Evolutionary conservation across 2,888 invertebrate genomes (phyloP), one percentile per base, ranked within the genome.

Genomic region (Bhutanitis thaidina): DNA sequence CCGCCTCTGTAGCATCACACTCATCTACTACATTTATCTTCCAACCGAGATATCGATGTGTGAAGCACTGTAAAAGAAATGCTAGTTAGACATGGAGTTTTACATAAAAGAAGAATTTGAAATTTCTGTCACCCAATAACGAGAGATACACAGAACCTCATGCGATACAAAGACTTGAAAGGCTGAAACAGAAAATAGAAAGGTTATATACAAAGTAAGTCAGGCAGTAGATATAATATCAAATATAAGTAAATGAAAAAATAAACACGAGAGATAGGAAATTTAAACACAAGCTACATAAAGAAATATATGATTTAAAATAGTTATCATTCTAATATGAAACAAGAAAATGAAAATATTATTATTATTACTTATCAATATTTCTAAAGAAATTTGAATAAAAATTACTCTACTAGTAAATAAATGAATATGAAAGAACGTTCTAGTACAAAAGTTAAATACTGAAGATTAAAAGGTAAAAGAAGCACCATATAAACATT

Each of bases 21-120:
- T 91, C 91, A 76, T 98, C 97, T 58, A 94, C 90, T 0, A 98
- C 96, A 77, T 96, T 94, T 65, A 98, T 98, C 86, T 96, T 97
- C 97, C 97, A 98, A 43, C 98, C 98, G 69, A 98, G 93, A 75
- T 97, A 93, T 56, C 97, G 95, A 79, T 97, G 97, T 3, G 96
- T 95, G 91, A 94, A 98, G 78, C 98, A 98, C 94, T 98, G 90
- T 1, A 39, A 15, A 32, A 47, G 36, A 20, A 14, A 15, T 10
- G 7, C 25, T 49, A 14, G 43, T 44, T 46, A 43, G 9, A 25
- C 27, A 10, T 3, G 3, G 36, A 29, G 12, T n/a, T 27, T n/a
- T n/a, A 9, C 7, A 14, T 7, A 10, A 35, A 51, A 36, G 15
- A 29, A 39, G 10, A 7, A 37, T 27, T 13, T 44, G 14, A 58